Evolutionary conservation across 2,113 vertebrate genomes (phyloP), one percentile per base, ranked within the genome.

Genomic region (Sorex araneus): DNA sequence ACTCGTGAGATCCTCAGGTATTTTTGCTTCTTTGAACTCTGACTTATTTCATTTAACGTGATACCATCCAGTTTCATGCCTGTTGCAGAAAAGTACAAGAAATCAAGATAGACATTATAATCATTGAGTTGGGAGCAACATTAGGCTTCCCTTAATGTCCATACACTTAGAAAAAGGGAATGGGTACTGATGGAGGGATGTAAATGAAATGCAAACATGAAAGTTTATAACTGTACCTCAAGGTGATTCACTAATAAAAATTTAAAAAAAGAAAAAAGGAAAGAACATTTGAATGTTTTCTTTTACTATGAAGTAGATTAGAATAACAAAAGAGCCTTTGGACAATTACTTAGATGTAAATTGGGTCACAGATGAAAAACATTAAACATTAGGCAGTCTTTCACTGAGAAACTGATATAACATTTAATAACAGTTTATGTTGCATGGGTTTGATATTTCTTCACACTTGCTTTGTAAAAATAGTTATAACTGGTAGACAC

Each of bases 401-500:
- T 84, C 54, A 69, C 69, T 64, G 40, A 71, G 78, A 81, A 69
- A 47, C 23, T 23, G 57, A 47, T 77, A 78, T 0, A 36, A 63
- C 36, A 30, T 74, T 85, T 87, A 57, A 77, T n/a, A 86, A 70
- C 77, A 89, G 81, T 84, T 71, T 70, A 36, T 77, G 74, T 91
- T 81, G 9, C 77, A 25, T 77, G 54, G 54, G 28, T 64, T 70
- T 89, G 76, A 28, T 92, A 36, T 63, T 73, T 73, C 87, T 84
- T 92, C 84, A 43, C 73, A 74, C 78, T 67, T 82, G 69, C 88
- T 87, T 71, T 84, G 89, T 89, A 77, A 94, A 84, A 75, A 74
- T 64, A 92, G 95, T 63, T 70, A 43, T 81, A 81, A 70, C 36
- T 83, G 15, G n/a, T 23, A 94, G 32, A 75, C 83, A 80, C 30